Evolutionary conservation across 2,113 vertebrate species (phyloP).

Genomic region (Platysternon megacephalum): DNA sequence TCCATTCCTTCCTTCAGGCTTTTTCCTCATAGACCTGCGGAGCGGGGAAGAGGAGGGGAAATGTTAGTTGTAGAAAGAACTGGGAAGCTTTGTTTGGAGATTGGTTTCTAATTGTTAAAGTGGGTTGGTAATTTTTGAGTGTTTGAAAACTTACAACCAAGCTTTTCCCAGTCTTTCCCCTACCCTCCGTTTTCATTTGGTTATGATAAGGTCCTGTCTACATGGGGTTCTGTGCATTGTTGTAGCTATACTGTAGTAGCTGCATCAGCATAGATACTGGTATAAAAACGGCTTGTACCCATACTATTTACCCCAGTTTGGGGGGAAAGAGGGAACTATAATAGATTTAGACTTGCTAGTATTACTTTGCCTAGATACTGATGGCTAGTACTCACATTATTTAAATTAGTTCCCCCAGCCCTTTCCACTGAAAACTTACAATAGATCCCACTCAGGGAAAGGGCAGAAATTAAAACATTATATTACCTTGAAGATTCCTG

Average conservation of each 20-base stretch:
- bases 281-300: neutral
- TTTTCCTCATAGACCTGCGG: neutral
- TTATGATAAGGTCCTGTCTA: neutral
- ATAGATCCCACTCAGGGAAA: neutral
- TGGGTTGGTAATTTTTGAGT: neutral
- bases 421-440: neutral
- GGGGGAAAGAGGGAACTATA: neutral
- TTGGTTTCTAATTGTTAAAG: neutral
- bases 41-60: neutral
- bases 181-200: neutral
- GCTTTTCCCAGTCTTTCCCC: neutral
- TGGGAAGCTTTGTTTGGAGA: neutral
- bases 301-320: neutral
- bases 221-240: neutral
- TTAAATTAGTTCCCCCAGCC: neutral
- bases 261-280: neutral
- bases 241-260: neutral
- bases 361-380: neutral
- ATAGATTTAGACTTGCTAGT: neutral
- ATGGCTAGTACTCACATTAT: neutral
- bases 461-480: neutral
- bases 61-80: neutral
- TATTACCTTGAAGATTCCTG: neutral
- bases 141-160: neutral
- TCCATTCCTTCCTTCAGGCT: neutral